A percentile compares a stretch with the other conserved stretches of the same genome.
These are phyloP conservation scores for Anagrus nilaparvatae DNA, from an alignment of 1,140 invertebrate species.

Conservation along the genomic window DNA sequence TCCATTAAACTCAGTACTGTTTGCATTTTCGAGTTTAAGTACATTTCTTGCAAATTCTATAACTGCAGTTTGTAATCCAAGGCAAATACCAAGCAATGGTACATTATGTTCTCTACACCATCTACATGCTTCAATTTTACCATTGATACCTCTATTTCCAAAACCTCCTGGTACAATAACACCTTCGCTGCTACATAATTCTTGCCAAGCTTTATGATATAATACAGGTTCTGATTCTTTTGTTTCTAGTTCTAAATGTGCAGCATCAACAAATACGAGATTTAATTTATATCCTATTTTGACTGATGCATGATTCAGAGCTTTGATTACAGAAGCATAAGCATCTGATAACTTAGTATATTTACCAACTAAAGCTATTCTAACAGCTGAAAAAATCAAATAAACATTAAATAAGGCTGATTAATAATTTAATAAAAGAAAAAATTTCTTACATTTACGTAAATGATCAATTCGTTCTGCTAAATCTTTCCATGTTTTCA, in stretches of 20 bases:
- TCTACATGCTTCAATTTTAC: constrained; percentile 87
- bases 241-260: constrained; percentile 70
- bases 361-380: constrained; percentile 96
- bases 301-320: constrained; percentile 85
- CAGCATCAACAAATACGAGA: constrained; percentile 79
- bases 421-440: neutral
- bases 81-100: constrained; percentile 91
- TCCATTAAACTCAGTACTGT: constrained; percentile 78
- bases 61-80: constrained; percentile 93
- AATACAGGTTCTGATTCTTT: constrained; percentile 63
- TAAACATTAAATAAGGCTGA: neutral
- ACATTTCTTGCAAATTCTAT: constrained; percentile 95
- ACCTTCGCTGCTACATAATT: constrained; percentile 82
- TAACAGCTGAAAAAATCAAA: constrained; percentile 49
- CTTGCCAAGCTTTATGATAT: constrained; percentile 91
- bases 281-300: constrained; percentile 75
- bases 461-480: constrained; percentile 75
- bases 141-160: constrained; percentile 89
- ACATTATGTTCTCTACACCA: constrained; percentile 86
- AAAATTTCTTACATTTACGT: constrained; percentile 38
- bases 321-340: constrained; percentile 93
- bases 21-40: constrained; percentile 64
- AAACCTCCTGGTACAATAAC: constrained; percentile 97
- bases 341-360: constrained; percentile 94
- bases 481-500: constrained; percentile 85